Percentiles rank a stretch among this genome's conserved stretches.
phyloP scores from a whole-genome alignment of 2,113 vertebrate genomes.

The Percopsis transmontana region DNA sequence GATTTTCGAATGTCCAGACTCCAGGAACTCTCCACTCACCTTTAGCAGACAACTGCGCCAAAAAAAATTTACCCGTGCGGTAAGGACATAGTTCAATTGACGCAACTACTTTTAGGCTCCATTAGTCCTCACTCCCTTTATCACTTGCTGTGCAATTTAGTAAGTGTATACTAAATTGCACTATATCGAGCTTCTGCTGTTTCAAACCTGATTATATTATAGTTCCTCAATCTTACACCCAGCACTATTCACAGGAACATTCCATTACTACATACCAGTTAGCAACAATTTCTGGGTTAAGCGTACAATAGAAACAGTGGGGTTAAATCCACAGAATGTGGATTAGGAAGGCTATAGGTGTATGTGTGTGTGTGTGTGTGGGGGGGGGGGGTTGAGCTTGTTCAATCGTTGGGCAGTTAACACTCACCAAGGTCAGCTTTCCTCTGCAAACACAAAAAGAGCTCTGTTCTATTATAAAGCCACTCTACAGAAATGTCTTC shows the following conservation, averaged over 20 bases:
- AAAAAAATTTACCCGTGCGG: no score
- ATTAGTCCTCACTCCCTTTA: no score
- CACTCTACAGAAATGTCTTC: background rate
- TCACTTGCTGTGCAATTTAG: no score
- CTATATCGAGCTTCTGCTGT: background rate
- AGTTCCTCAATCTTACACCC: slow-evolving; percentile 19
- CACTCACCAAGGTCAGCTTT: slow-evolving; percentile 23
- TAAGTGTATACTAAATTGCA: slow-evolving; percentile 1
- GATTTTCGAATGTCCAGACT: no score
- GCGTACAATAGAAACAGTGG: background rate
- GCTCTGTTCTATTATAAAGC: slow-evolving; percentile 2
- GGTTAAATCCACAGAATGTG: background rate
- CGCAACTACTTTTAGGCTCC: no score
- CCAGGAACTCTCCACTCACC: no score
- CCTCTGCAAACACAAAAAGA: slow-evolving; percentile 15
- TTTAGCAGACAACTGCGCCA: no score
- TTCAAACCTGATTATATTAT: slow-evolving; percentile 10
- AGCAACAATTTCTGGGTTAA: background rate
- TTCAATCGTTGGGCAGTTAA: slow-evolving; percentile 20
- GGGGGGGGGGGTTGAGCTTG: background rate
- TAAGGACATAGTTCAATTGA: no score
- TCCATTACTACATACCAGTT: slow-evolving; percentile 7
- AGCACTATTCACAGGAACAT: slow-evolving; percentile 8
- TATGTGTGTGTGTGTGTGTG: background rate
- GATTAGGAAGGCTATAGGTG: slow-evolving; percentile 16